Conservation (phyloP, 2,797 vertebrate genomes). For the Acestrorhynchus altus region DNA sequence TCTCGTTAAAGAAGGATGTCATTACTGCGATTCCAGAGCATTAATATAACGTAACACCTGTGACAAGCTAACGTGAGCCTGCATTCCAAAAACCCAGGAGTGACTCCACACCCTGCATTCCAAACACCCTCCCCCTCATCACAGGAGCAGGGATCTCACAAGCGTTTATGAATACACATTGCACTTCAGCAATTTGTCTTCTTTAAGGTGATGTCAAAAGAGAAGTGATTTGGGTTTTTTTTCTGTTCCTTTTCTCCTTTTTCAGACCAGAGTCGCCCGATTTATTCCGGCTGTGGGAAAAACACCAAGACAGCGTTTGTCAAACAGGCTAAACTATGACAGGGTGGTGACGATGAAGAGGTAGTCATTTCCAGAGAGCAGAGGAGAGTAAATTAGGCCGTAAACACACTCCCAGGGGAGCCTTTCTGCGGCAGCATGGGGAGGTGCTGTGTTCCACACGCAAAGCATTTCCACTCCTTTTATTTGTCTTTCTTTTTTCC, state of each 20-base stretch:
- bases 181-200: background rate
- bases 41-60: slow-evolving; percentile 45
- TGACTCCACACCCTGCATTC: slow-evolving; percentile 7
- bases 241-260: background rate
- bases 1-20: slow-evolving; percentile 33
- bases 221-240: background rate
- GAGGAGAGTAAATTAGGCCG: slow-evolving; percentile 87
- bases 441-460: slow-evolving; percentile 10
- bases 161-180: slow-evolving; percentile 18
- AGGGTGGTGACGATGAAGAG: slow-evolving; percentile 31
- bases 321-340: slow-evolving; percentile 34
- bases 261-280: background rate
- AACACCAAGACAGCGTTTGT: slow-evolving; percentile 22
- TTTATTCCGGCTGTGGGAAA: slow-evolving; percentile 36
- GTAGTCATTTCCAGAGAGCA: slow-evolving; percentile 58
- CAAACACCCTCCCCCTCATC: background rate
- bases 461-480: slow-evolving; percentile 10
- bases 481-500: background rate
- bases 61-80: slow-evolving; percentile 21
- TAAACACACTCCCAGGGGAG: slow-evolving; percentile 82
- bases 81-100: background rate
- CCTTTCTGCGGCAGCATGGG: slow-evolving; percentile 33
- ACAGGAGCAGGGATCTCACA: background rate
- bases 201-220: slow-evolving; percentile 3
- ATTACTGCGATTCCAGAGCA: slow-evolving; percentile 15